phyloP scores from a whole-genome alignment of 2,888 invertebrate species.

The Lithophane leautieri region DNA sequence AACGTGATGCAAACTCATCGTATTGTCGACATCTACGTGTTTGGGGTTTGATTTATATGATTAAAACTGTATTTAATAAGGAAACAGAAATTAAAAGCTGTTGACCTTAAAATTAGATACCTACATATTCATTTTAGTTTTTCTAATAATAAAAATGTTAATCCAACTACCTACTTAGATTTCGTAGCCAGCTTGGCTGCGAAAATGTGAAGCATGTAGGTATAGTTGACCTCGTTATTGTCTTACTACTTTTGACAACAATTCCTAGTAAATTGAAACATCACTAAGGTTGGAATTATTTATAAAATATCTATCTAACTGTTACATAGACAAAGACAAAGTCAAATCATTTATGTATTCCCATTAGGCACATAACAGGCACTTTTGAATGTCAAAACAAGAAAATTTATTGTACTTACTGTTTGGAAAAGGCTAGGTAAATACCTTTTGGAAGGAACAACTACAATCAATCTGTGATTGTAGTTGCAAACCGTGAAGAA shows the following conservation, averaged over 20 bases:
- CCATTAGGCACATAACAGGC: too few species aligned
- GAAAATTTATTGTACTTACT: too few species aligned
- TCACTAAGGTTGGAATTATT: neutral
- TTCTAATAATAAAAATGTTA: slow-evolving; percentile 7
- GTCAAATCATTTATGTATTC: too few species aligned
- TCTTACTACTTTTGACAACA: neutral
- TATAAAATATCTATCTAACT: neutral
- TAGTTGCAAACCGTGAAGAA: too few species aligned
- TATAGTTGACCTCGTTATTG: neutral
- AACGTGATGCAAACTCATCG: slow-evolving; percentile 16
- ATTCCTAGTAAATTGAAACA: neutral
- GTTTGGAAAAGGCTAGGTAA: too few species aligned
- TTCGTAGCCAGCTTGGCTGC: neutral
- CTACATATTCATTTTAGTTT: neutral
- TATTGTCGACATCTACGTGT: neutral
- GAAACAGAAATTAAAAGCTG: slow-evolving; percentile 15
- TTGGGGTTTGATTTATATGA: slow-evolving; percentile 12
- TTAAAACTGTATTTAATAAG: slow-evolving; percentile 2
- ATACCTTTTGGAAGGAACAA: too few species aligned
- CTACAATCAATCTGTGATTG: too few species aligned
- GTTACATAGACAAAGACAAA: neutral
- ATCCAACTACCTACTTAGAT: neutral
- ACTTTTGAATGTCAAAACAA: too few species aligned
- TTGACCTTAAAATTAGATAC: slow-evolving; percentile 12
- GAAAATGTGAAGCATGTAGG: neutral